Evolutionary conservation across 2,797 vertebrate genomes (phyloP), one percentile per base, ranked within the genome.

Genomic region (Australoheros facetus): DNA sequence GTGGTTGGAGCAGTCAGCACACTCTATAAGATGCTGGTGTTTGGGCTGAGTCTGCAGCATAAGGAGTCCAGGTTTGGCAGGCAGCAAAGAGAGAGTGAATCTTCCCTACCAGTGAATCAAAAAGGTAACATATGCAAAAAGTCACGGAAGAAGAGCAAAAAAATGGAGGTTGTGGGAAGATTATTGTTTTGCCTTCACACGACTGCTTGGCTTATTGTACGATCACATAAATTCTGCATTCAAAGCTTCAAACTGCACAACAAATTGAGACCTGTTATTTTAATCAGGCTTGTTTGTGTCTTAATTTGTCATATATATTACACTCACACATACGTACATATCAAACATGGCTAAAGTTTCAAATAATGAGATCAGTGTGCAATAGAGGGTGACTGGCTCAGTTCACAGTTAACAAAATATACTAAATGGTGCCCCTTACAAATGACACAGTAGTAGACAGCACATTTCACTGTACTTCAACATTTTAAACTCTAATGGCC

Each of bases 11-110:
- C 74, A 1, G 30, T 88, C 17, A 93, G 95, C 75, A 59, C 96
- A 66, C 56, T 95, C 17, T 86, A 92, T 32, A 96, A 96, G 76
- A 39, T 76, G 23, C 54, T 90, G 12, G 54, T 93, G 39, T 84
- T 95, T 13, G 11, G 70, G 51, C 83, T 93, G 75, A 90, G 78
- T 66, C 56, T 74, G 81, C 78, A 19, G 54, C 69, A 53, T 14
- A 66, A 58, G 5, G 55, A n/a, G 34, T 5, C n/a, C 1, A 1
- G 17, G 17, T 13, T 14, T 1, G 4, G 23, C 45, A 23, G 54
- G 7, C 71, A 71, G 34, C 10, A 75, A 32, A 7, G 21, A 6
- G 53, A 28, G 4, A n/a, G 26, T 1, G 14, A 60, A n/a, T 69
- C 55, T 51, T 73, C 79, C 76, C 19, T 75, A 64, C 78, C 87